Evolutionary conservation across 2,888 invertebrate species (phyloP).

Genomic region (Ectropis crepuscularia): DNA sequence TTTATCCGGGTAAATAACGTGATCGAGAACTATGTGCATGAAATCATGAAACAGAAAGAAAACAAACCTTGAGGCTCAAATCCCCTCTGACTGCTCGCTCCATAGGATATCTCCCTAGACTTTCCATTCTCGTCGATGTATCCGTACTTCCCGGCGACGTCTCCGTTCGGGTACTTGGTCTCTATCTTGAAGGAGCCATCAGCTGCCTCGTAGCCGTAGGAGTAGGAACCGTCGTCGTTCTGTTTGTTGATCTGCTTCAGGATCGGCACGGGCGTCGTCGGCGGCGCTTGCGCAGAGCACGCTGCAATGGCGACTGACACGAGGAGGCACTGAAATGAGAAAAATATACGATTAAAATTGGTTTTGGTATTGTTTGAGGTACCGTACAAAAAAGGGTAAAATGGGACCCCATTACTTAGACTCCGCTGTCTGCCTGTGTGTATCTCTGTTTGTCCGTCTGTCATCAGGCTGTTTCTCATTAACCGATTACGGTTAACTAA

Average conservation of each 20-base stretch:
- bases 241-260: constrained; percentile 93
- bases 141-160: constrained; percentile 95
- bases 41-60: background rate
- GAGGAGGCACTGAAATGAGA: constrained; percentile 52
- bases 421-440: no score
- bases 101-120: constrained; percentile 92
- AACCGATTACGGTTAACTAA: no score
- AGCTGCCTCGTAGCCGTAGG: constrained; percentile 94
- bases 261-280: constrained; percentile 92
- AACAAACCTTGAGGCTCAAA: constrained; percentile 90
- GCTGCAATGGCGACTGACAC: constrained; percentile 51
- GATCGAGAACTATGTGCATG: background rate
- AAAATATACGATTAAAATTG: constrained; percentile 3
- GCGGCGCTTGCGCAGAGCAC: constrained; percentile 75
- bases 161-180: constrained; percentile 92
- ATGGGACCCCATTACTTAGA: no score
- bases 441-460: no score
- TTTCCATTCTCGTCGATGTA: constrained; percentile 92
- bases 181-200: constrained; percentile 95
- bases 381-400: no score
- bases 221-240: constrained; percentile 95
- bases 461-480: no score
- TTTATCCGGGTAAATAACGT: background rate
- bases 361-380: no score
- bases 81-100: constrained; percentile 91